Conservation (phyloP, 2,797 vertebrate species). For the Orestias chungarensis region DNA sequence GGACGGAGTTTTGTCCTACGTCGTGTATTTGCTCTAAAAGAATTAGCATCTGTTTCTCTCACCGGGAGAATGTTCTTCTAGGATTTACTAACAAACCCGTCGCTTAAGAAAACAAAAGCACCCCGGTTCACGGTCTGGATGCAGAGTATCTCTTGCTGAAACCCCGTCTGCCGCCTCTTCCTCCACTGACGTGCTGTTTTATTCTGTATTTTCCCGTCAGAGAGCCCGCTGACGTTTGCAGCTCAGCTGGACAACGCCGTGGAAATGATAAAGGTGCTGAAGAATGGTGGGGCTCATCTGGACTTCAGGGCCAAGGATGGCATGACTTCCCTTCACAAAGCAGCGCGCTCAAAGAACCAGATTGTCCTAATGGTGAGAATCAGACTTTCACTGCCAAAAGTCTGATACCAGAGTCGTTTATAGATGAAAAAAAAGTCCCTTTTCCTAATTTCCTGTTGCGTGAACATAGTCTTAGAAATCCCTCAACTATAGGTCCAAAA, state of each 20-base stretch:
- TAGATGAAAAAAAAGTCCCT: no score
- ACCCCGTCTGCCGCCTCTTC: neutral
- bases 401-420: no score
- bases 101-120: neutral
- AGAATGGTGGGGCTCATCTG: conserved; percentile 91
- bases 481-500: no score
- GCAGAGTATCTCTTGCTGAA: neutral
- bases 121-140: neutral
- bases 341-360: conserved; percentile 87
- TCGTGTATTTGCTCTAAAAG: no score
- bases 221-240: conserved; percentile 90
- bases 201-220: conserved; percentile 62
- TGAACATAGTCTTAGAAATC: no score
- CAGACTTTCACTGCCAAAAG: no score
- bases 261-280: conserved; percentile 89
- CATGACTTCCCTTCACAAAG: conserved; percentile 93
- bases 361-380: conserved; percentile 84
- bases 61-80: no score
- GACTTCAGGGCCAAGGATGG: conserved; percentile 94
- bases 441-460: no score
- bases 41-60: no score
- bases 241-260: conserved; percentile 83
- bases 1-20: neutral
- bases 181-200: neutral
- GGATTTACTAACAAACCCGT: no score